A percentile compares a stretch with the other conserved stretches of the same genome.
Conservation (phyloP, 2,113 vertebrate species). For the Odontesthes bonariensis region DNA sequence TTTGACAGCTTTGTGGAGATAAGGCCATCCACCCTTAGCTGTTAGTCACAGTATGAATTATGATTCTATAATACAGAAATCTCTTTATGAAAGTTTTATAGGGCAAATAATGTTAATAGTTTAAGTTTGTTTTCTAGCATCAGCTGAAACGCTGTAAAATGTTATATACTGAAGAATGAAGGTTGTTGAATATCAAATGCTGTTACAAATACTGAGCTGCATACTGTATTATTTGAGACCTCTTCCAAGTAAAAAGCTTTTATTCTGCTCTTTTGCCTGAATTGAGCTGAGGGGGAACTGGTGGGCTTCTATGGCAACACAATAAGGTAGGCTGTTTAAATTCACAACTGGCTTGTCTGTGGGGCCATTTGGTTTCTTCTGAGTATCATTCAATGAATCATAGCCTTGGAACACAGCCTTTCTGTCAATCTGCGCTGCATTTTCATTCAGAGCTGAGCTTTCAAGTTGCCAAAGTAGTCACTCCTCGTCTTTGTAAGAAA, state of each 20-base stretch:
- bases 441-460: constrained; percentile 49
- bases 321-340: constrained; percentile 54
- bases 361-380: constrained; percentile 41
- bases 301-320: constrained; percentile 18
- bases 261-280: background rate
- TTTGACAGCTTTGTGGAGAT: constrained; percentile 39
- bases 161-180: background rate
- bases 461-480: constrained; percentile 57
- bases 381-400: constrained; percentile 56
- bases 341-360: constrained; percentile 27
- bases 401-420: constrained; percentile 44
- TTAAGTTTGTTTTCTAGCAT: constrained; percentile 13
- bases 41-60: constrained; percentile 8
- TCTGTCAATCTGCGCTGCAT: constrained; percentile 58
- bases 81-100: constrained; percentile 13
- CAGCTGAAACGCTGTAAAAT: background rate
- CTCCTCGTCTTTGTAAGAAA: constrained; percentile 57
- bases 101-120: constrained; percentile 6
- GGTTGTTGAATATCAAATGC: no score
- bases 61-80: constrained; percentile 19
- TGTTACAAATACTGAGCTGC: no score
- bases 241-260: background rate
- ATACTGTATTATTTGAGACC: background rate
- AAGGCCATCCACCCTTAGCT: constrained; percentile 21
- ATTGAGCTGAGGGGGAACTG: constrained; percentile 22